Evolutionary conservation across 2,113 vertebrate genomes (phyloP).

Genomic region (Cervus canadensis): DNA sequence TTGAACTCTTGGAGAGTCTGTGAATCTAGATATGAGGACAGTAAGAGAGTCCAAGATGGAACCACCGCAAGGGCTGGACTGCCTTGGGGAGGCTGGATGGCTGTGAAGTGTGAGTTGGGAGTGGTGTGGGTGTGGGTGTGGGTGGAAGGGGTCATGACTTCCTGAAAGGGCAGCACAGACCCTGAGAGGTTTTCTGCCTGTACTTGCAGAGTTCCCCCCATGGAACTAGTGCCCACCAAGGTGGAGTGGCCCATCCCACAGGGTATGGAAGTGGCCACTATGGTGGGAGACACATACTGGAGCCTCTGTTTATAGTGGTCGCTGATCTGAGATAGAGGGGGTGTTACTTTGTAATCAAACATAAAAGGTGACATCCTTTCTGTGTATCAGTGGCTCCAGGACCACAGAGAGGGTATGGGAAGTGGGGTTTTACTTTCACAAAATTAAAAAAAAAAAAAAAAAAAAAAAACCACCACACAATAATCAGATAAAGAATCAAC

Average conservation of each 20-base stretch:
- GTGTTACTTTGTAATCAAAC: fast-evolving
- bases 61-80: background rate
- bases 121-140: fast-evolving
- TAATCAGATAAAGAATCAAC: background rate
- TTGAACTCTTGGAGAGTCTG: no score
- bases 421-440: background rate
- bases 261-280: background rate
- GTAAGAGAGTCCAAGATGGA: no score
- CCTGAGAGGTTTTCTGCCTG: background rate
- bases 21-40: background rate
- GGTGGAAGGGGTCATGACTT: background rate
- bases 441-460: background rate
- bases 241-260: background rate
- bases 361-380: background rate
- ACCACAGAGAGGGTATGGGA: background rate
- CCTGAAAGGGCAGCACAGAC: background rate
- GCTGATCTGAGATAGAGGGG: background rate
- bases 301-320: background rate
- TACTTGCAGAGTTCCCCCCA: fast-evolving
- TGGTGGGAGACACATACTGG: background rate
- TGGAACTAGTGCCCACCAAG: background rate
- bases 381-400: background rate
- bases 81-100: background rate
- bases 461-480: background rate
- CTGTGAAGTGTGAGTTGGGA: background rate